Evolutionary conservation across 1,140 invertebrate genomes (phyloP).

Genomic region (Solenopsis fugax): DNA sequence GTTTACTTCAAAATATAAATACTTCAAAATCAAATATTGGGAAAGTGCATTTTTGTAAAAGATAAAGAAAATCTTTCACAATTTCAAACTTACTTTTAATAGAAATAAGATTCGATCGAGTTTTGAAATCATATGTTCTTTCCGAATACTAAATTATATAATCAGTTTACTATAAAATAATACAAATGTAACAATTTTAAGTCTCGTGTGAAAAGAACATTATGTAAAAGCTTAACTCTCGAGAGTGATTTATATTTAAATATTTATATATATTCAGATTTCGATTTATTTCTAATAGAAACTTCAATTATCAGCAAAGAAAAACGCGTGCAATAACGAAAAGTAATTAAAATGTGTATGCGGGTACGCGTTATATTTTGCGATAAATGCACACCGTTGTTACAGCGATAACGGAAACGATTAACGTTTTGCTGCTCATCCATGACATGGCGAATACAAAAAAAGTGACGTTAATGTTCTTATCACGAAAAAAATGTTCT

Average conservation of each 20-base stretch:
- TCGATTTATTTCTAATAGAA: background rate
- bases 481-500: constrained; percentile 20
- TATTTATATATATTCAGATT: background rate
- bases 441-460: constrained; percentile 11
- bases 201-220: background rate
- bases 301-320: background rate
- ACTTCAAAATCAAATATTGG: background rate
- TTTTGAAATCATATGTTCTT: background rate
- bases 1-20: too few species aligned
- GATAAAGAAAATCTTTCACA: background rate
- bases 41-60: background rate
- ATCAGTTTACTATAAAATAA: background rate
- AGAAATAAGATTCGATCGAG: background rate
- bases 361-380: background rate
- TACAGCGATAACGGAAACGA: constrained; percentile 40
- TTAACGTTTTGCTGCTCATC: constrained; percentile 28
- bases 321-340: background rate
- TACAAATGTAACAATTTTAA: background rate
- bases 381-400: background rate
- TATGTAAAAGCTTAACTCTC: background rate
- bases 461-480: constrained; percentile 2
- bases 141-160: background rate
- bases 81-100: background rate
- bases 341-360: too few species aligned
- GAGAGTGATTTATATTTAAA: background rate